Percentiles rank a stretch among this genome's conserved stretches.
Evolutionary conservation across 2,888 invertebrate genomes (phyloP).

Genomic region (Periphyllus acericola): DNA sequence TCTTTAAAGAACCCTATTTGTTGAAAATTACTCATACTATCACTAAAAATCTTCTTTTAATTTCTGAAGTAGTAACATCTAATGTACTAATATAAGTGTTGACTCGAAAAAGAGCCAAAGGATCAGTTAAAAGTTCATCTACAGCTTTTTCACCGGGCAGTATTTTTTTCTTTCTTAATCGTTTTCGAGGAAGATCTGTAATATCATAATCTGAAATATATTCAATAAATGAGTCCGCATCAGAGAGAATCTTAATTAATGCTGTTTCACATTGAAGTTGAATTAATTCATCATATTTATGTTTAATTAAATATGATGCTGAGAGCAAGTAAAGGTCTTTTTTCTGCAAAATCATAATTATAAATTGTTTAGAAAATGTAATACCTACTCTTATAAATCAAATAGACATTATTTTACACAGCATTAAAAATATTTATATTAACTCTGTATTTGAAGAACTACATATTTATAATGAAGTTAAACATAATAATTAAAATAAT

Average conservation of each 20-base stretch:
- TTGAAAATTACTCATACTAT: not conserved
- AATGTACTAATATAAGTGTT: not conserved
- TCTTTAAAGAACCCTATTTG: not conserved
- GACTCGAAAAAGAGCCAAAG: not conserved
- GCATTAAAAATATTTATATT: too few species aligned
- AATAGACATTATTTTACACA: too few species aligned
- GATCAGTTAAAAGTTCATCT: not conserved
- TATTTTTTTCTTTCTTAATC: not conserved
- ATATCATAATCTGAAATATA: not conserved
- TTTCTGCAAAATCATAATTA: not conserved
- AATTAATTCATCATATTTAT: not conserved
- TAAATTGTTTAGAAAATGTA: too few species aligned
- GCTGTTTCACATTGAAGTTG: not conserved
- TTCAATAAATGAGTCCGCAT: not conserved
- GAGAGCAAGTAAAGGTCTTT: not conserved
- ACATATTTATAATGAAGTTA: too few species aligned
- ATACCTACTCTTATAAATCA: too few species aligned
- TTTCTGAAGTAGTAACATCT: not conserved
- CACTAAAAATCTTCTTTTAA: conserved; percentile 1
- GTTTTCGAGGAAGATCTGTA: not conserved
- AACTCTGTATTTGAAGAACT: too few species aligned
- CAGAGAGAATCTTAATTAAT: not conserved
- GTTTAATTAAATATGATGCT: not conserved
- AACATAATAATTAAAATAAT: too few species aligned
- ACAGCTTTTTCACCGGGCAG: not conserved